These are phyloP conservation scores for Channa argus DNA, from an alignment of 2,113 vertebrate genomes.

Conservation along the genomic window DNA sequence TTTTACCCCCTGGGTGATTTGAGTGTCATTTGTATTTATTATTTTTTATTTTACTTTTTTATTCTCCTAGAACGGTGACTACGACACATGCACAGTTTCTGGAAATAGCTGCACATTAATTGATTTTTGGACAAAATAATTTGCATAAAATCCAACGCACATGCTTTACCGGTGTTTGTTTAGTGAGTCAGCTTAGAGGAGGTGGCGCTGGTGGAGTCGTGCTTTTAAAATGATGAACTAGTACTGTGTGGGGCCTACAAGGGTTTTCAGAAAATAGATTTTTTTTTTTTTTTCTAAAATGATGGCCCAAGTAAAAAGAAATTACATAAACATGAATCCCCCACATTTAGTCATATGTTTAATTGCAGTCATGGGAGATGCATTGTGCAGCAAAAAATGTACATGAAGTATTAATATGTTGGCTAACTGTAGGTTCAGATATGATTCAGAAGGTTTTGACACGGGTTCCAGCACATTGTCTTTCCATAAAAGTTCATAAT, in stretches of 20 bases:
- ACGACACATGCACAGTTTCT: too few relatives aligned
- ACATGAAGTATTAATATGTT: background rate
- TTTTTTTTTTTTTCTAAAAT: conserved; percentile 7
- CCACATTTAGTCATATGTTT: conserved; percentile 46
- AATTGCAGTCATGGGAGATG: conserved; percentile 15
- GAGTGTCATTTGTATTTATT: too few relatives aligned
- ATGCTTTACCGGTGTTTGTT: conserved; percentile 52
- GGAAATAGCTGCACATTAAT: conserved; percentile 39
- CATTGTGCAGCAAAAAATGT: background rate
- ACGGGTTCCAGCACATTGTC: background rate
- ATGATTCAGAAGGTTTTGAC: background rate
- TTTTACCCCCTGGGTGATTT: too few relatives aligned
- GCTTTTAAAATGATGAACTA: conserved; percentile 68
- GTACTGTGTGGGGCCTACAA: conserved; percentile 17
- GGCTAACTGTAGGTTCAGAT: background rate
- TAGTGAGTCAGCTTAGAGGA: conserved; percentile 69
- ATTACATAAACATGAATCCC: conserved; percentile 53
- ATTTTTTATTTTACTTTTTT: too few relatives aligned
- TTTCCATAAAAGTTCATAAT: background rate
- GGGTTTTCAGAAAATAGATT: conserved; percentile 43
- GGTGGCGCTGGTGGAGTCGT: conserved; percentile 62
- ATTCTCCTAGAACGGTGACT: too few relatives aligned
- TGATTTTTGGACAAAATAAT: conserved; percentile 47
- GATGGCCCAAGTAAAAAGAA: conserved; percentile 29
- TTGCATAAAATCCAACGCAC: conserved; percentile 48